Conservation (phyloP, 2,113 vertebrate species). For the Xyrauchen texanus region DNA sequence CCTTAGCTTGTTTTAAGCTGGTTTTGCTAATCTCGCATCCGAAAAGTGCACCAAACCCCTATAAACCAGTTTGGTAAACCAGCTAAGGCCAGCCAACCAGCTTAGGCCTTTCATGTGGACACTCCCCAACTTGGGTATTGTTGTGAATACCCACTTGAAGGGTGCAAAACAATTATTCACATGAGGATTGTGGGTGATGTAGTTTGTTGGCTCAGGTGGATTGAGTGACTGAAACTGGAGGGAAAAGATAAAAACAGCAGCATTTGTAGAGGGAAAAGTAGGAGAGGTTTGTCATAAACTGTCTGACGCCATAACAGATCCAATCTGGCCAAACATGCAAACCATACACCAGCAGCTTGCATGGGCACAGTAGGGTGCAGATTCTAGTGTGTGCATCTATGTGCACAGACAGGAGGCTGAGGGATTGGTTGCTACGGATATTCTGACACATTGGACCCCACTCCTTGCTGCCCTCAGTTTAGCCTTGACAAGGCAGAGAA, state of each 20-base stretch:
- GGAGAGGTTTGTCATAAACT: constrained; percentile 55
- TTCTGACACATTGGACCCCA: constrained; percentile 75
- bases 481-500: constrained; percentile 75
- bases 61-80: too few species aligned
- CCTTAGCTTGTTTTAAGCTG: too few species aligned
- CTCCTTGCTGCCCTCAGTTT: constrained; percentile 79
- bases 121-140: too few species aligned
- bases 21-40: too few species aligned
- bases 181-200: constrained; percentile 32
- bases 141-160: too few species aligned
- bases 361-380: constrained; percentile 55
- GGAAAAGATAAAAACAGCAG: constrained; percentile 45
- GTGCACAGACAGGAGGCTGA: constrained; percentile 65
- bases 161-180: neutral
- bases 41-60: too few species aligned
- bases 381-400: constrained; percentile 17
- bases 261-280: constrained; percentile 54
- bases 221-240: constrained; percentile 7
- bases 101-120: too few species aligned
- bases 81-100: too few species aligned
- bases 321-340: constrained; percentile 67
- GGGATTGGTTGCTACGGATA: constrained; percentile 76
- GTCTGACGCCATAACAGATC: constrained; percentile 59
- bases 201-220: neutral
- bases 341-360: constrained; percentile 47